Base-by-base conservation (phyloP, 1,140 invertebrate genomes). In the Zaprionus capensis region DNA sequence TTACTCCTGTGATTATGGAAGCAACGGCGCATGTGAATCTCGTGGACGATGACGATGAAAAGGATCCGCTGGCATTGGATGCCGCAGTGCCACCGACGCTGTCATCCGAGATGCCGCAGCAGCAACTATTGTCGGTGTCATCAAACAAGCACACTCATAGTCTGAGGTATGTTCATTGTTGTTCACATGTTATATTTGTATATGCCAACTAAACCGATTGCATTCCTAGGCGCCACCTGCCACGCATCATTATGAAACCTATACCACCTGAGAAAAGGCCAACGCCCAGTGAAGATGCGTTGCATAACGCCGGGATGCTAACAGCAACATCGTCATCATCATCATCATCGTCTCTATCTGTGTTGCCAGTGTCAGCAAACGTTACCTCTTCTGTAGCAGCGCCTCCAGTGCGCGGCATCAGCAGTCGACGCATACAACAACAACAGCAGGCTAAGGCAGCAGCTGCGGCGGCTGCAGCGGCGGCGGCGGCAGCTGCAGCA, bases 181-280 rank as follows among this genome's bases (percentile, higher is more conserved):
- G 14, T 7, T 41, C 7, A 65, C 55, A 20, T 44, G 1, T 6
- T 20, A 15, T 63, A 51, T 41, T 11, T 22, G 3, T 34, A 31
- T 28, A 49, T 31, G 9, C 41, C 3, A 46, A 46, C n/a, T 20
- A 66, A 4, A 31, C 20, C 46, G 9, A 22, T 51, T 20, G 20
- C 1, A 20, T 17, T 61, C 53, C 28, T 22, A 92, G 91, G 74
- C 91, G 91, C 49, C 91, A 92, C 83, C 77, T 92, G 78, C 91
- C 91, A 79, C 90, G 91, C 68, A 92, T 92, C 46, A 92, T 92
- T 75, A 80, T 92, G 62, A 92, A 92, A 83, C 80, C 91, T 17
- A 91, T 92, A 82, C 84, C 87, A 82, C 91, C 86, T 75, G 91
- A 92, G 68, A 92, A 92, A 41, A 92, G 90, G 76, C 55, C 80